These are phyloP conservation scores for Aphelinus atriplicis DNA, from an alignment of 1,140 invertebrate genomes.

Conservation along the genomic window DNA sequence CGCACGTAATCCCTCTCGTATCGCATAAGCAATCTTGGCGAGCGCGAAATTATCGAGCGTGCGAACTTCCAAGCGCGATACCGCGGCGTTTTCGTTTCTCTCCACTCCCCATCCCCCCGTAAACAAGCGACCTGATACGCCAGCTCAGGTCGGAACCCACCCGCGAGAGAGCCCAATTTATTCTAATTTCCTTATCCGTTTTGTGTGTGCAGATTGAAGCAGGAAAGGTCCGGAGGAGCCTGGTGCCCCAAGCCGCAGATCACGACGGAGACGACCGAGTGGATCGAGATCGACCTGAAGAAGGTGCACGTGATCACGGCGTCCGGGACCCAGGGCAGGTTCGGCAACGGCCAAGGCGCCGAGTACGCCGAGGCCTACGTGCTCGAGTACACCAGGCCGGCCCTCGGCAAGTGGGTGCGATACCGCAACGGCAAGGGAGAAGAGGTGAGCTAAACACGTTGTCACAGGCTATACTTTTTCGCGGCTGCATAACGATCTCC, in stretches of 20 bases:
- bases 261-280: conserved; percentile 78
- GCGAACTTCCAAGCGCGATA: too few relatives aligned
- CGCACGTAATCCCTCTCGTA: too few relatives aligned
- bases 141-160: neutral
- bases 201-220: conserved; percentile 73
- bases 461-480: too few relatives aligned
- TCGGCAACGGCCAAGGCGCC: conserved; percentile 84
- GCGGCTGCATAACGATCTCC: too few relatives aligned
- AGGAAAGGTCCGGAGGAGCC: conserved; percentile 81
- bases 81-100: too few relatives aligned
- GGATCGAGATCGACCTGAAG: conserved; percentile 81
- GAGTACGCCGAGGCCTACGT: conserved; percentile 82
- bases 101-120: too few relatives aligned
- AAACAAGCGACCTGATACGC: too few relatives aligned
- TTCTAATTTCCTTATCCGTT: conserved; percentile 6
- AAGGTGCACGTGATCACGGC: conserved; percentile 79
- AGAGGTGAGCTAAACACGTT: conserved; percentile 68
- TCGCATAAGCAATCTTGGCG: too few relatives aligned
- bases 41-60: too few relatives aligned
- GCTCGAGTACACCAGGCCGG: conserved; percentile 81
- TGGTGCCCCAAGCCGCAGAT: conserved; percentile 85
- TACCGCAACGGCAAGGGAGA: conserved; percentile 74
- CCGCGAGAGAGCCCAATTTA: neutral
- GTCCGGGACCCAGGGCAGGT: conserved; percentile 84
- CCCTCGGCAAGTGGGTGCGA: conserved; percentile 76